Evolutionary conservation across 2,113 vertebrate species (phyloP).

Genomic region (Eubucco bourcierii): DNA sequence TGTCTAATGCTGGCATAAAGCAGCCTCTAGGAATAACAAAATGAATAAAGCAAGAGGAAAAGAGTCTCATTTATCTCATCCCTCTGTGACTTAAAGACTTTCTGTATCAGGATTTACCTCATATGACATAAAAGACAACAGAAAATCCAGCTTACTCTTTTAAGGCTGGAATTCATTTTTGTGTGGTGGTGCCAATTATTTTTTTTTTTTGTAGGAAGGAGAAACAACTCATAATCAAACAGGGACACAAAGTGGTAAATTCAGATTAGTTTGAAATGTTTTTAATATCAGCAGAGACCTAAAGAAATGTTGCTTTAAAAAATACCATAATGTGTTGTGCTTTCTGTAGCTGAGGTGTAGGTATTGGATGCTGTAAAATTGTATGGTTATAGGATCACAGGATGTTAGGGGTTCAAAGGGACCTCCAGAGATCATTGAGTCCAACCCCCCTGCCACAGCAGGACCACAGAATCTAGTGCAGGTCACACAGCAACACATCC

Average conservation of each 20-base stretch:
- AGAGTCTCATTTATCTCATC: neutral
- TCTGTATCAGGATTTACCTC: neutral
- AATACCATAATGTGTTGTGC: neutral
- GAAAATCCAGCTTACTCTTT: neutral
- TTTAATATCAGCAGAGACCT: neutral
- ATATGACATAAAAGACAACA: neutral
- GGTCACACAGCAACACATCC: too few relatives aligned
- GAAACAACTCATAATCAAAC: neutral
- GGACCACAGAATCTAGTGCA: too few relatives aligned
- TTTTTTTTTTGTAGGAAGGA: neutral
- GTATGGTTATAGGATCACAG: too few relatives aligned
- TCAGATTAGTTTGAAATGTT: neutral
- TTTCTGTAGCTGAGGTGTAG: neutral
- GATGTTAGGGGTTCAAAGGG: too few relatives aligned
- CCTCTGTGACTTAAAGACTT: neutral
- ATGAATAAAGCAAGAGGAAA: neutral
- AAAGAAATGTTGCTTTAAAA: neutral
- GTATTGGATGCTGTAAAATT: neutral
- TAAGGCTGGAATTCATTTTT: neutral
- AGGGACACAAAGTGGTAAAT: neutral
- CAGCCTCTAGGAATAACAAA: conserved; percentile 19
- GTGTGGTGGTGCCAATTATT: neutral
- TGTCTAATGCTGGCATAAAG: conserved; percentile 13
- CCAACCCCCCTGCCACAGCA: too few relatives aligned
- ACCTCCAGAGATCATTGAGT: too few relatives aligned